Conservation (phyloP, 2,888 invertebrate species). For the Exephanes ischioxanthus region DNA sequence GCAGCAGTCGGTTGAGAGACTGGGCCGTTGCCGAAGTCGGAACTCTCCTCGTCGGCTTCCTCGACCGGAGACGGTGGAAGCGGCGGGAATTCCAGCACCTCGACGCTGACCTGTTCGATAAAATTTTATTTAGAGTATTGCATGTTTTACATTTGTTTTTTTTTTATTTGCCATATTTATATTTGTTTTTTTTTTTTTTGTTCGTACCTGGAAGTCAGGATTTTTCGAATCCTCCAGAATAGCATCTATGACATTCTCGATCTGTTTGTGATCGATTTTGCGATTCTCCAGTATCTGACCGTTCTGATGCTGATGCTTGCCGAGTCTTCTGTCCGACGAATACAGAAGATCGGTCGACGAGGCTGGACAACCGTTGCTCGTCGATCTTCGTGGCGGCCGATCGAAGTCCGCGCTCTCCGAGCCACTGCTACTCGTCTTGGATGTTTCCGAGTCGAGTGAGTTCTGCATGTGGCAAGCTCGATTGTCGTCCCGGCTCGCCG, state of each 20-base stretch:
- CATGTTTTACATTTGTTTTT: neutral
- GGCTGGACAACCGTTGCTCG: slow-evolving; percentile 75
- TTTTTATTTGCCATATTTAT: neutral
- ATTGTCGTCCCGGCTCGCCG: slow-evolving; percentile 37
- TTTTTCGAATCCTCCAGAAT: slow-evolving; percentile 84
- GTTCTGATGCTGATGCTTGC: slow-evolving; percentile 65
- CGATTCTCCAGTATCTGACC: slow-evolving; percentile 80
- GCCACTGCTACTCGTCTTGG: slow-evolving; percentile 75
- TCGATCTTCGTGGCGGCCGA: slow-evolving; percentile 72
- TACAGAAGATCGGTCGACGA: slow-evolving; percentile 75
- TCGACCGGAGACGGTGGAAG: slow-evolving; percentile 94
- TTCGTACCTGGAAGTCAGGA: slow-evolving; percentile 84
- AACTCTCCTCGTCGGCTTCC: slow-evolving; percentile 91
- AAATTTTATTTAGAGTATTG: neutral
- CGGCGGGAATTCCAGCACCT: slow-evolving; percentile 91
- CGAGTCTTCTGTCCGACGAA: slow-evolving; percentile 77
- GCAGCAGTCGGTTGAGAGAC: slow-evolving; percentile 68
- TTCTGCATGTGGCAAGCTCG: slow-evolving; percentile 57
- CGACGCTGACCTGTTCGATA: slow-evolving; percentile 85
- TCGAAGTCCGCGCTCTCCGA: slow-evolving; percentile 74
- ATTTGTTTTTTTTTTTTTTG: neutral
- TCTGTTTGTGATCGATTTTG: slow-evolving; percentile 85
- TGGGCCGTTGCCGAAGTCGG: slow-evolving; percentile 86
- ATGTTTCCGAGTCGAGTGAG: slow-evolving; percentile 74
- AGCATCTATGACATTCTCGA: slow-evolving; percentile 84